Evolutionary conservation across 2,113 vertebrate genomes (phyloP).

Genomic region (Chrysochloris asiatica): DNA sequence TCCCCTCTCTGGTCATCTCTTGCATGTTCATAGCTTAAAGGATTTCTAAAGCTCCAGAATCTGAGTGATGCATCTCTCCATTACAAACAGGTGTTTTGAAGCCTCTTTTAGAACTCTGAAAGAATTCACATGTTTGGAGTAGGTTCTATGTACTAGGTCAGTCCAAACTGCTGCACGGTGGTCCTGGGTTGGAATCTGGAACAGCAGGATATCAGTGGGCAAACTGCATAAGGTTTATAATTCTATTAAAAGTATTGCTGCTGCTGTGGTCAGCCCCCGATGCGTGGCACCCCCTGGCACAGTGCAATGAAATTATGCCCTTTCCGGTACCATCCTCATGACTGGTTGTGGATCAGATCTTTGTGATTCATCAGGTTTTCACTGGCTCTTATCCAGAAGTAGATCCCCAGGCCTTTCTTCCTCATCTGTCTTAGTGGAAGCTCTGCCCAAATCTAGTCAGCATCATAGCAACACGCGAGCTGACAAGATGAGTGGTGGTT

Average conservation of each 20-base stretch:
- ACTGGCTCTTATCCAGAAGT: too few relatives aligned
- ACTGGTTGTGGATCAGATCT: too few relatives aligned
- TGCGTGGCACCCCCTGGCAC: too few relatives aligned
- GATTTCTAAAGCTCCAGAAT: background rate
- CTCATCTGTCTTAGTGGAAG: background rate
- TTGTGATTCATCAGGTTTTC: too few relatives aligned
- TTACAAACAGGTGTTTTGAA: background rate
- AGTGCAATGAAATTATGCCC: too few relatives aligned
- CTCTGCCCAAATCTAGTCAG: background rate
- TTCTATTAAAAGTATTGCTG: background rate
- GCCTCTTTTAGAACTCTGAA: background rate
- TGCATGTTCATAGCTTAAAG: constrained; percentile 49
- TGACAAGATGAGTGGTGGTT: background rate
- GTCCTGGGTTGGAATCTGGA: background rate
- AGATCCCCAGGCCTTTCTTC: background rate
- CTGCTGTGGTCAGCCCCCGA: too few relatives aligned
- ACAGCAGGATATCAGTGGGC: background rate
- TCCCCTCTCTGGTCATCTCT: constrained; percentile 63
- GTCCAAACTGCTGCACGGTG: fast-evolving
- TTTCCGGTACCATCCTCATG: too few relatives aligned
- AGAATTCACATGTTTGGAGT: background rate
- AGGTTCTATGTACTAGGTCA: background rate
- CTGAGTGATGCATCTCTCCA: background rate
- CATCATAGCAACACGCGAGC: background rate
- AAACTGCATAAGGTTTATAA: background rate